These are phyloP conservation scores for Leguminivora glycinivorella DNA, from an alignment of 1,140 invertebrate species.

Conservation along the genomic window DNA sequence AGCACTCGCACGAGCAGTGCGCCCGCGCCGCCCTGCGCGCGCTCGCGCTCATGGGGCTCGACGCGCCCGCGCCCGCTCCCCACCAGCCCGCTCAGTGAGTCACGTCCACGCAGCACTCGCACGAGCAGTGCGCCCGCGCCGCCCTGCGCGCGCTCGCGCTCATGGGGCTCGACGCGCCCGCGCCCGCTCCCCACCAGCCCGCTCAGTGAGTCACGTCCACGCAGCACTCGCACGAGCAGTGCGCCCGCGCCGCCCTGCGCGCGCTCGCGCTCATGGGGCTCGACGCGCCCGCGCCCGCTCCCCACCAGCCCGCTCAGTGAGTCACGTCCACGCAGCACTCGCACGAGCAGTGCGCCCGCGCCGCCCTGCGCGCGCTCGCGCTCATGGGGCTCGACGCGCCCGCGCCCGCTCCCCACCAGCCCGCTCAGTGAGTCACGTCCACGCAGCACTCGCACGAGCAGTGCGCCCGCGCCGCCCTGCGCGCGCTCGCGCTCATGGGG, in stretches of 20 bases:
- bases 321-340: constrained; percentile 87
- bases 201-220: constrained; percentile 78
- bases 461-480: too few relatives aligned
- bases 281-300: too few relatives aligned
- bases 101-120: constrained; percentile 88
- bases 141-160: constrained; percentile 91
- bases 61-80: too few relatives aligned
- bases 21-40: too few relatives aligned
- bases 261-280: constrained; percentile 90
- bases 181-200: too few relatives aligned
- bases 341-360: constrained; percentile 93
- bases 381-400: constrained; percentile 89
- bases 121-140: too few relatives aligned
- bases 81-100: constrained; percentile 12
- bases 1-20: constrained; percentile 93
- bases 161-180: constrained; percentile 88
- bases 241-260: too few relatives aligned
- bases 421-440: constrained; percentile 65
- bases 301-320: constrained; percentile 16
- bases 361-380: constrained; percentile 90
- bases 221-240: constrained; percentile 93
- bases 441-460: constrained; percentile 93
- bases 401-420: too few relatives aligned
- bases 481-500: constrained; percentile 90
- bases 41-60: constrained; percentile 90